Evolutionary conservation across 2,113 vertebrate genomes (phyloP).

Genomic region (Myotis brandtii): DNA sequence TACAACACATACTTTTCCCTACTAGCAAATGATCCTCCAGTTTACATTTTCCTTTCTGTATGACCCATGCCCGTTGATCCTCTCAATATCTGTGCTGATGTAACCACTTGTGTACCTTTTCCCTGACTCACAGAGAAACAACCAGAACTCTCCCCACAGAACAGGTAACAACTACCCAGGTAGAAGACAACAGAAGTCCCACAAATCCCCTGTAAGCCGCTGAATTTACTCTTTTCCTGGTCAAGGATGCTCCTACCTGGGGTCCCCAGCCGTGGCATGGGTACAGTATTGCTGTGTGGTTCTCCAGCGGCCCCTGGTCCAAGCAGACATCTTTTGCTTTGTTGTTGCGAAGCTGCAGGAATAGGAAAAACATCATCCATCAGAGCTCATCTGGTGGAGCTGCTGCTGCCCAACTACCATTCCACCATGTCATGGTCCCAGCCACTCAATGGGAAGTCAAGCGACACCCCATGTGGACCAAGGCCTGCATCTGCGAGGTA

Average conservation of each 20-base stretch:
- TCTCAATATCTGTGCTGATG: neutral
- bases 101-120: neutral
- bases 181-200: neutral
- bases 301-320: conserved; percentile 96
- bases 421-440: fast-evolving
- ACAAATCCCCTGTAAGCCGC: neutral
- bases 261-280: conserved; percentile 97
- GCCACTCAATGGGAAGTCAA: neutral
- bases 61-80: neutral
- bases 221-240: neutral
- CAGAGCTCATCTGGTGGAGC: neutral
- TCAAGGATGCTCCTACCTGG: conserved; percentile 89
- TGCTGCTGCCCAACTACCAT: fast-evolving
- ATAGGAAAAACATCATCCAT: conserved; percentile 19
- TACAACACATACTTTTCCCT: neutral
- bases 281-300: conserved; percentile 96
- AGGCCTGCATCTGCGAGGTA: neutral
- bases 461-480: neutral
- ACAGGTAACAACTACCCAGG: neutral
- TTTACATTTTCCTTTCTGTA: neutral
- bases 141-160: neutral
- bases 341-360: conserved; percentile 93
- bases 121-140: neutral
- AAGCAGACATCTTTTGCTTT: conserved; percentile 95
- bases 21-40: neutral